Percentiles rank a stretch among this genome's conserved stretches.
These are phyloP conservation scores for Anthrax anthrax DNA, from an alignment of 2,888 invertebrate genomes.

Conservation along the genomic window DNA sequence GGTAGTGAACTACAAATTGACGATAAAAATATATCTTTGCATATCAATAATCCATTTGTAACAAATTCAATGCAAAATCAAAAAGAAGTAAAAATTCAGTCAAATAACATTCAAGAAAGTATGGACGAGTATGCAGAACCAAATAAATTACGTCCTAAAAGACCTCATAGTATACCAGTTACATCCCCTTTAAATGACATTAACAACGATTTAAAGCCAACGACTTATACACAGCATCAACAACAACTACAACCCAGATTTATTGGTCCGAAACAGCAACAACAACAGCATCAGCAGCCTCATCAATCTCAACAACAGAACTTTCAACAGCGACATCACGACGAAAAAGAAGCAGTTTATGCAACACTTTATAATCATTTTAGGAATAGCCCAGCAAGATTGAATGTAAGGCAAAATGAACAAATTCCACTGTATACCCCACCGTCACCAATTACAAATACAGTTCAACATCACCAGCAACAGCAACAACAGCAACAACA, in stretches of 20 bases:
- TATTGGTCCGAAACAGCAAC: neutral
- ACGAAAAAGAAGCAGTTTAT: conserved; percentile 29
- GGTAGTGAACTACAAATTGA: conserved; percentile 17
- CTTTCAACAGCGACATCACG: conserved; percentile 6
- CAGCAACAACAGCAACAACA: conserved; percentile 1
- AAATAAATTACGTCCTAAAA: conserved; percentile 23
- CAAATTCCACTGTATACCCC: conserved; percentile 15
- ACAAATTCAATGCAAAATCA: neutral
- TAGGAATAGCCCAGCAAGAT: conserved; percentile 24
- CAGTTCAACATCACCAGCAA: conserved; percentile 1
- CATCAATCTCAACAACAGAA: conserved; percentile 4
- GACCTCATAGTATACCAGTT: conserved; percentile 50
- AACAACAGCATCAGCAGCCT: conserved; percentile 7
- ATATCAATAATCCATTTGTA: conserved; percentile 17
- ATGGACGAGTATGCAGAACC: conserved; percentile 26
- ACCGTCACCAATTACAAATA: conserved; percentile 12
- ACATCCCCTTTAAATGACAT: conserved; percentile 17
- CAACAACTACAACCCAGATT: neutral
- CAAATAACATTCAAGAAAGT: conserved; percentile 4
- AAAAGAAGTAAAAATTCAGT: neutral
- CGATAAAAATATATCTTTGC: conserved; percentile 17
- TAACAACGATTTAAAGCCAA: conserved; percentile 14
- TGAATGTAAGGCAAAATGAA: conserved; percentile 10
- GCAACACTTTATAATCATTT: conserved; percentile 30
- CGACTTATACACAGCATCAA: conserved; percentile 12